Evolutionary conservation across 37 sponge, comb jelly and placozoan genomes (phyloP).

Genomic region (Ephydatia muelleri): DNA sequence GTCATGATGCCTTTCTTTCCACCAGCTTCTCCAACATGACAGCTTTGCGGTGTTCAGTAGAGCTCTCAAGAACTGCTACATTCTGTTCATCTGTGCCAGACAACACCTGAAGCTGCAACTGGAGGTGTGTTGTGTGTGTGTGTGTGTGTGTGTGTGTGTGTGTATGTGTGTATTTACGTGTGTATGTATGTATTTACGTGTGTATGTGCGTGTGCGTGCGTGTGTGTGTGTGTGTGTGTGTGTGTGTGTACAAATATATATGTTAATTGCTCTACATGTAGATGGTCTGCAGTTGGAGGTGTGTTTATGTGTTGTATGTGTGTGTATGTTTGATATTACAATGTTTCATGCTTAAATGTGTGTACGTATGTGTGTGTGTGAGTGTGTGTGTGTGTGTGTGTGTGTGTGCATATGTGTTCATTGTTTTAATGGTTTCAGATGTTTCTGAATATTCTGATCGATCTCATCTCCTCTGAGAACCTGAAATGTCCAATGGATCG

Average conservation of each 20-base stretch:
- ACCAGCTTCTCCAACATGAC: conserved; percentile 67
- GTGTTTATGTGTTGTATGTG: no score
- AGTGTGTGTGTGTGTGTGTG: no score
- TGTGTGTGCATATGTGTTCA: no score
- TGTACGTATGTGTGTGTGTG: no score
- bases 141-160: conserved; percentile 1
- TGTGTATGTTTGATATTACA: no score
- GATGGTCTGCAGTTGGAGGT: no score
- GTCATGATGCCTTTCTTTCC: neutral
- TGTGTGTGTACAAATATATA: no score
- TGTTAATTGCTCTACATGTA: no score
- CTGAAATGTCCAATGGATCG: conserved; percentile 34
- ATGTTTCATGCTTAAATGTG: no score
- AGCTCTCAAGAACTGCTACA: conserved; percentile 65
- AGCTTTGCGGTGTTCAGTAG: conserved; percentile 65
- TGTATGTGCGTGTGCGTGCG: no score
- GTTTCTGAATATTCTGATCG: conserved; percentile 60
- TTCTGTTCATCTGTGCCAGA: conserved; percentile 70
- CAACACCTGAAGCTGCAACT: conserved; percentile 84
- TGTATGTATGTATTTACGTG: no score
- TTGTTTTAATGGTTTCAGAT: conserved; percentile 2
- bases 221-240: no score
- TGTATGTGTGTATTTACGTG: neutral
- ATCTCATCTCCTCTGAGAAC: conserved; percentile 50
- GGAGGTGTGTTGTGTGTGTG: conserved; percentile 68